Percentiles rank a stretch among this genome's conserved stretches.
These are phyloP conservation scores for Polyploca ridens DNA, from an alignment of 2,888 invertebrate genomes.

Conservation along the genomic window DNA sequence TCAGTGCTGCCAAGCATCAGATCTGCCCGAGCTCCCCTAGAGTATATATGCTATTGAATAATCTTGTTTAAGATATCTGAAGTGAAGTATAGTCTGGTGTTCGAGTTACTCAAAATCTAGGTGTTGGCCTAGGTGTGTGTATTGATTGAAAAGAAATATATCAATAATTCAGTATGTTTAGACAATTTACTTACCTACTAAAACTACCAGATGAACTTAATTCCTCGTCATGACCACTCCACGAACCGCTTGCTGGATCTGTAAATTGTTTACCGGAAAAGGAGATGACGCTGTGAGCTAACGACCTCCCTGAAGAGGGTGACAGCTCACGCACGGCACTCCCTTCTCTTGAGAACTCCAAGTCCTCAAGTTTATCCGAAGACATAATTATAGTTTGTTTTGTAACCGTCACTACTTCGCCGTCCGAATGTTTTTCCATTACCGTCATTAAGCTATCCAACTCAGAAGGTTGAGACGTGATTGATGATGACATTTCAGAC, in stretches of 20 bases:
- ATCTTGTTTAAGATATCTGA: no score
- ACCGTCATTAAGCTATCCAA: constrained; percentile 81
- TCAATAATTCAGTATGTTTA: background rate
- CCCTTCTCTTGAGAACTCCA: constrained; percentile 73
- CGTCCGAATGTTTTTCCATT: constrained; percentile 73
- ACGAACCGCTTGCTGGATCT: constrained; percentile 83
- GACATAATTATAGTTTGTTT: constrained; percentile 65
- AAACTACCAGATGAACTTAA: constrained; percentile 82
- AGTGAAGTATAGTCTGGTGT: no score
- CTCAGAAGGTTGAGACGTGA: constrained; percentile 80
- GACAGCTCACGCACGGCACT: constrained; percentile 78
- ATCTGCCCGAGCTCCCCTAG: constrained; percentile 77
- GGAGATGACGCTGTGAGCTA: constrained; percentile 76
- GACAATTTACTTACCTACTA: constrained; percentile 64
- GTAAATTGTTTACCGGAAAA: constrained; percentile 81
- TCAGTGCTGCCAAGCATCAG: constrained; percentile 87
- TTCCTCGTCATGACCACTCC: constrained; percentile 83
- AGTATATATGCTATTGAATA: constrained; percentile 4
- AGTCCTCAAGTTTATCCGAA: constrained; percentile 72
- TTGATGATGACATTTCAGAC: constrained; percentile 81
- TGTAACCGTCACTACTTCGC: constrained; percentile 75
- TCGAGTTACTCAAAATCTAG: no score
- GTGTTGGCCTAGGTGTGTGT: no score
- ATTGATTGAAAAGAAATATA: no score
- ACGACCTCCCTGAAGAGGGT: constrained; percentile 80